These are phyloP conservation scores for Dione juno DNA, from an alignment of 2,888 invertebrate genomes.

Conservation along the genomic window DNA sequence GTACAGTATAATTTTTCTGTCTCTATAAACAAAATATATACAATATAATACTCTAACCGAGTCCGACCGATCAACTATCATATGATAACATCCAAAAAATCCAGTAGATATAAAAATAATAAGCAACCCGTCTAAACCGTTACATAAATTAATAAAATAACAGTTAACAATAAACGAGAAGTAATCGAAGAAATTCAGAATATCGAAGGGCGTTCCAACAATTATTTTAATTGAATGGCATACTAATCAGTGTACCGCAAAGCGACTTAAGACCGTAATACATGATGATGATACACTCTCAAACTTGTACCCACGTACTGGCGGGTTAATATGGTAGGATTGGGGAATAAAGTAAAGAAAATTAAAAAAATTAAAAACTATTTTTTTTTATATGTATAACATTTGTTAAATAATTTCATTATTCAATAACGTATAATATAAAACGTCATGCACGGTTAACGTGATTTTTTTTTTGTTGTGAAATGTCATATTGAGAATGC, in stretches of 20 bases:
- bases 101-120: not conserved
- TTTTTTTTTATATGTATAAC: too few relatives aligned
- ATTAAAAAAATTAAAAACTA: too few relatives aligned
- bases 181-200: conserved; percentile 29
- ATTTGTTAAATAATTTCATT: too few relatives aligned
- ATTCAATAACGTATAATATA: too few relatives aligned
- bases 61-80: too few relatives aligned
- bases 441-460: too few relatives aligned
- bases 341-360: too few relatives aligned
- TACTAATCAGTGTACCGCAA: conserved; percentile 33
- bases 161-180: conserved; percentile 32
- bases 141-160: conserved; percentile 20
- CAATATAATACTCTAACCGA: too few relatives aligned
- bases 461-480: too few relatives aligned
- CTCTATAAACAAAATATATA: not conserved
- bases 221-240: conserved; percentile 36
- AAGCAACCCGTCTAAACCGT: conserved; percentile 15
- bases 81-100: conserved; percentile 3
- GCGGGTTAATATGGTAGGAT: not conserved
- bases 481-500: too few relatives aligned
- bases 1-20: too few relatives aligned
- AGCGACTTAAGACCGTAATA: conserved; percentile 6
- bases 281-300: not conserved
- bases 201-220: conserved; percentile 28
- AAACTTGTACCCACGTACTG: not conserved